Evolutionary conservation across 1,140 invertebrate genomes (phyloP).

Genomic region (Cotesia vestalis): DNA sequence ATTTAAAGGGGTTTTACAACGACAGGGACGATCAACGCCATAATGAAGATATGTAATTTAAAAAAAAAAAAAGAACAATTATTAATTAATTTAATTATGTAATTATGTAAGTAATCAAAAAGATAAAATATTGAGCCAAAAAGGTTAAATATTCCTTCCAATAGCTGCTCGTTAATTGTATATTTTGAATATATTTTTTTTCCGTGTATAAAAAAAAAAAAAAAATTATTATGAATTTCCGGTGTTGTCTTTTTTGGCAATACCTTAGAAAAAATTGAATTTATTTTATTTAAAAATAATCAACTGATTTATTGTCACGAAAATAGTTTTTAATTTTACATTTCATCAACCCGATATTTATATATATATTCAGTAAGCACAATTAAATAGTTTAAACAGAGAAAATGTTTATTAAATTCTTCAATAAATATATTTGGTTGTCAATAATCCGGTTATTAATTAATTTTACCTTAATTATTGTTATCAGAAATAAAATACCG

Average conservation of each 20-base stretch:
- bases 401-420: conserved; percentile 11
- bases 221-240: conserved; percentile 1
- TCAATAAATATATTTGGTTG: conserved; percentile 27
- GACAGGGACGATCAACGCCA: conserved; percentile 50
- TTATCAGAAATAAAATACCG: conserved; percentile 14
- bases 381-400: conserved; percentile 9
- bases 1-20: conserved; percentile 52
- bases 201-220: background rate
- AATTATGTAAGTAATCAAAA: conserved; percentile 30
- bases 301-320: background rate
- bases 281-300: conserved; percentile 5
- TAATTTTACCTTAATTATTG: background rate
- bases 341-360: conserved; percentile 1
- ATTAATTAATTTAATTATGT: conserved; percentile 24
- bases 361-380: conserved; percentile 20
- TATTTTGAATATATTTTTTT: too few species aligned
- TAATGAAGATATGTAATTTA: conserved; percentile 54
- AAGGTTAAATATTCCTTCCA: background rate
- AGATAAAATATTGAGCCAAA: background rate
- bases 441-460: background rate
- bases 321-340: conserved; percentile 8
- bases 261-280: background rate
- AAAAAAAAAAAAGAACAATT: background rate
- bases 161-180: too few species aligned
- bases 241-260: too few species aligned